These are phyloP conservation scores for Zaprionus kolodkinae DNA, from an alignment of 1,140 invertebrate genomes.

Conservation along the genomic window DNA sequence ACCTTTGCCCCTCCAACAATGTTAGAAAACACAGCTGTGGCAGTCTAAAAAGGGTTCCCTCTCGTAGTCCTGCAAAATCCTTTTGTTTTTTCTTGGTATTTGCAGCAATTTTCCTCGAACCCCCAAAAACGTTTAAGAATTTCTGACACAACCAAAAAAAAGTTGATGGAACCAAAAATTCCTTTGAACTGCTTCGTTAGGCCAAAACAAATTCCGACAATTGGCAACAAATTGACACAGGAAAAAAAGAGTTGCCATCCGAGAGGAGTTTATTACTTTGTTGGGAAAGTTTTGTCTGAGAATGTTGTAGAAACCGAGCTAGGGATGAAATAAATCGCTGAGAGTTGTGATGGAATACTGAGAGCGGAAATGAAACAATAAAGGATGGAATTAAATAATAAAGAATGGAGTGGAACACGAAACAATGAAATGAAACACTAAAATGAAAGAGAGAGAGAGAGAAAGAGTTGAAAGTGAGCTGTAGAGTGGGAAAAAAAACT, in stretches of 20 bases:
- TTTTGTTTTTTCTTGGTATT: background rate
- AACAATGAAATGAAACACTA: no score
- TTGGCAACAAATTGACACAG: background rate
- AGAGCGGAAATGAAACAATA: no score
- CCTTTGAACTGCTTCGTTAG: conserved; percentile 5
- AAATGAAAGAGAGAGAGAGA: no score
- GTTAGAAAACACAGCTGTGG: no score
- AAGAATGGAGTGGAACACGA: no score
- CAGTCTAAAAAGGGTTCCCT: no score
- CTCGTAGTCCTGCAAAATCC: background rate
- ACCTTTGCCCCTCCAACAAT: no score
- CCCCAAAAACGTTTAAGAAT: background rate
- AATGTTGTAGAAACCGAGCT: background rate
- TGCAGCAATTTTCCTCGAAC: background rate
- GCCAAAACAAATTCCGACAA: background rate
- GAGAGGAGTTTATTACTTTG: background rate
- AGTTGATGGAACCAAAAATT: background rate
- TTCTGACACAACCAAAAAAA: background rate
- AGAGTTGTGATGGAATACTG: no score
- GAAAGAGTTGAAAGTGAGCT: no score
- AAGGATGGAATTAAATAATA: no score
- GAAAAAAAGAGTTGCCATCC: background rate
- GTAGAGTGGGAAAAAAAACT: no score
- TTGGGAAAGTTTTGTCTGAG: background rate
- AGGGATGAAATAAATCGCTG: background rate